These are phyloP conservation scores for Lacanobia oleracea DNA, from an alignment of 2,888 invertebrate genomes.

Conservation along the genomic window DNA sequence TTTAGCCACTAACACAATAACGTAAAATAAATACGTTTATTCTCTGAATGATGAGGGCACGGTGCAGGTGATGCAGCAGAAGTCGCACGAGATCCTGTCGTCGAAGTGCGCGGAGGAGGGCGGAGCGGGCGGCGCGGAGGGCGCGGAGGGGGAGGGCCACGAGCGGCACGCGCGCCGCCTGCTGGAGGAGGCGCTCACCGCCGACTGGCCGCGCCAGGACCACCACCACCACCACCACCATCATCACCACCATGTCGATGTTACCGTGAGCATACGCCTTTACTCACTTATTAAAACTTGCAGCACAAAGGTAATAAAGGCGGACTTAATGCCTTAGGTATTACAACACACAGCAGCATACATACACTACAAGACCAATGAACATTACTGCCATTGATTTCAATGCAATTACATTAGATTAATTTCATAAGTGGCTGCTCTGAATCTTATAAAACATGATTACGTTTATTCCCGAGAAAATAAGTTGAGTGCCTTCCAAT, in stretches of 20 bases:
- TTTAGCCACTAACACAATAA: background rate
- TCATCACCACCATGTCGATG: constrained; percentile 74
- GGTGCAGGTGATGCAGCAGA: constrained; percentile 88
- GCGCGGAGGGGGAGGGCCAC: constrained; percentile 71
- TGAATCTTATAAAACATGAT: too few relatives aligned
- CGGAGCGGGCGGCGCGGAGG: constrained; percentile 58
- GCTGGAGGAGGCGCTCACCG: constrained; percentile 84
- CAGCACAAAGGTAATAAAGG: too few relatives aligned
- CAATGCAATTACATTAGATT: background rate
- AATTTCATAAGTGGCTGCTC: background rate
- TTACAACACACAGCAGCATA: too few relatives aligned
- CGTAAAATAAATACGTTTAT: constrained; percentile 37
- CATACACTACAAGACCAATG: background rate
- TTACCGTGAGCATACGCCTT: constrained; percentile 61
- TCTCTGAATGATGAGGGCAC: constrained; percentile 65
- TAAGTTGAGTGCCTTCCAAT: too few relatives aligned
- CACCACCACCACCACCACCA: constrained; percentile 74
- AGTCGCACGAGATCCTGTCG: constrained; percentile 87
- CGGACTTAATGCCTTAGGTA: too few relatives aligned
- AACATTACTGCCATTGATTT: too few relatives aligned
- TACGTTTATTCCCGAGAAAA: too few relatives aligned
- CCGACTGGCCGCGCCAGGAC: constrained; percentile 81
- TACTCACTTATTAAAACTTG: too few relatives aligned
- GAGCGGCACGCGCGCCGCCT: constrained; percentile 85
- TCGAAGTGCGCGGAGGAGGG: constrained; percentile 78